Conservation (phyloP, 2,797 vertebrate genomes). For the Oreonectes daqikongensis region DNA sequence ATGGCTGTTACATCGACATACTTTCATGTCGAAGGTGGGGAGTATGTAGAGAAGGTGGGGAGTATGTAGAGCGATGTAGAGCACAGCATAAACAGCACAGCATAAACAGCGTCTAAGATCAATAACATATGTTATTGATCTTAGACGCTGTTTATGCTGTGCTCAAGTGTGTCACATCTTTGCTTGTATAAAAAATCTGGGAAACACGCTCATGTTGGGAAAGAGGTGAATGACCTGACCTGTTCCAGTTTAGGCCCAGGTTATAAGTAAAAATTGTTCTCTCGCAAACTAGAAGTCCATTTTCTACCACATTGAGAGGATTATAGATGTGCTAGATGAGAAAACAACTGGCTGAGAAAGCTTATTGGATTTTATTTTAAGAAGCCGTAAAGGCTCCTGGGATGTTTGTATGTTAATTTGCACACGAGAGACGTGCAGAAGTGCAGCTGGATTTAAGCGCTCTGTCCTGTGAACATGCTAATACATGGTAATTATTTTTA, state of each 20-base stretch:
- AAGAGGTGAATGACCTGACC: slow-evolving; percentile 58
- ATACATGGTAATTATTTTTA: slow-evolving; percentile 30
- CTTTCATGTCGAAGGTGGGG: neutral
- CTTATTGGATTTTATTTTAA: too few species aligned
- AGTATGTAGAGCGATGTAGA: too few species aligned
- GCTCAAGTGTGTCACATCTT: too few species aligned
- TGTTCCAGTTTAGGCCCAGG: slow-evolving; percentile 47
- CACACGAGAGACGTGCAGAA: neutral
- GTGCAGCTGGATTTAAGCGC: slow-evolving; percentile 10
- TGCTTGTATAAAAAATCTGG: slow-evolving; percentile 31
- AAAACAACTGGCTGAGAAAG: neutral
- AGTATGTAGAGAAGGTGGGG: too few species aligned
- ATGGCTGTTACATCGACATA: neutral
- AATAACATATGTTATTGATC: too few species aligned
- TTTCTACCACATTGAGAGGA: neutral
- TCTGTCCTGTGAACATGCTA: slow-evolving; percentile 12
- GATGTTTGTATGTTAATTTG: neutral
- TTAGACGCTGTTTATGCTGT: too few species aligned
- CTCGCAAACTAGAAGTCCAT: too few species aligned
- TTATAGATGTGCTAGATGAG: neutral
- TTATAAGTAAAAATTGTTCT: slow-evolving; percentile 2
- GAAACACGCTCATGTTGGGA: slow-evolving; percentile 54
- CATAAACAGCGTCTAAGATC: too few species aligned
- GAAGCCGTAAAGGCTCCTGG: neutral
- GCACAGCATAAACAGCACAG: too few species aligned